Conservation (phyloP, 2,888 invertebrate species). For the Drosophila colorata region DNA sequence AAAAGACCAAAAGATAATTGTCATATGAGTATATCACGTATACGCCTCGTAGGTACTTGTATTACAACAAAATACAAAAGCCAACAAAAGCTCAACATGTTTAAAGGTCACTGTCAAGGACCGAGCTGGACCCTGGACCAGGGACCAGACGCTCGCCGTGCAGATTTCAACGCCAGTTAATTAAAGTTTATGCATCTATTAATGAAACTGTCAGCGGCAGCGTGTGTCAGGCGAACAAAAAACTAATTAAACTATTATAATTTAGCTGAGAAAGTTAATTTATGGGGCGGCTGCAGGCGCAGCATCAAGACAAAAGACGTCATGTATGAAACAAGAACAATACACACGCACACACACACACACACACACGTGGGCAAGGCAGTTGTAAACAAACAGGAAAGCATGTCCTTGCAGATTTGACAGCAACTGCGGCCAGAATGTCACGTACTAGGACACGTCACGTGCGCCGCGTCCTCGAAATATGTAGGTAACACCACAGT, state of each 20-base stretch:
- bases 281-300: slow-evolving; percentile 55
- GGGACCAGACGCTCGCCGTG: too few relatives aligned
- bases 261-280: slow-evolving; percentile 69
- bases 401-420: slow-evolving; percentile 67
- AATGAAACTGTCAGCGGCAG: slow-evolving; percentile 74
- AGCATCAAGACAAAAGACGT: slow-evolving; percentile 35
- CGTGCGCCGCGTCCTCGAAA: slow-evolving; percentile 41
- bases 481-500: slow-evolving; percentile 47
- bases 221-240: slow-evolving; percentile 43
- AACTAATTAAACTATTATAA: slow-evolving; percentile 81
- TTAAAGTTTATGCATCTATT: slow-evolving; percentile 69
- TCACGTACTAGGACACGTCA: slow-evolving; percentile 63
- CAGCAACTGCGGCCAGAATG: slow-evolving; percentile 52
- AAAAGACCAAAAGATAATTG: slow-evolving; percentile 70
- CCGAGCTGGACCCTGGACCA: too few relatives aligned
- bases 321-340: slow-evolving; percentile 32
- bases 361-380: not conserved
- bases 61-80: slow-evolving; percentile 67
- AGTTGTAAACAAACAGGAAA: slow-evolving; percentile 36
- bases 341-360: slow-evolving; percentile 17
- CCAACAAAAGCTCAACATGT: slow-evolving; percentile 68
- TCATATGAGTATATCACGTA: slow-evolving; percentile 24
- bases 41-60: slow-evolving; percentile 22
- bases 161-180: slow-evolving; percentile 50
- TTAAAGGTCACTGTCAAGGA: slow-evolving; percentile 30